A percentile compares a stretch with the other conserved stretches of the same genome.
Evolutionary conservation across 2,888 invertebrate genomes (phyloP).

Genomic region (Drosophila suboccidentalis): DNA sequence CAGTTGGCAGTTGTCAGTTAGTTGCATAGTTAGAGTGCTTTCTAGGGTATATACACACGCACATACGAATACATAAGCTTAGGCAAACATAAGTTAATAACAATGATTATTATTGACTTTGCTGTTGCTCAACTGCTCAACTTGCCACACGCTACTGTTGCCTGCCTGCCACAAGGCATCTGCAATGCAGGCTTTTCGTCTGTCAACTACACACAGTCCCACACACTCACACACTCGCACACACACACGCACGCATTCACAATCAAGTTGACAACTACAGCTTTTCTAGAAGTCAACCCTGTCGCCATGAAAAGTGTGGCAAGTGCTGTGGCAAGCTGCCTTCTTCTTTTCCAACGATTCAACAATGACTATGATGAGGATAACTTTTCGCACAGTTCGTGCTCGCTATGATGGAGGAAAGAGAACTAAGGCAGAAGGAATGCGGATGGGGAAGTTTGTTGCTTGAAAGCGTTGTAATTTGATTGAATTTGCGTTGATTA

Average conservation of each 20-base stretch:
- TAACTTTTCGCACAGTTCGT: slow-evolving; percentile 54
- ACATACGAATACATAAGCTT: slow-evolving; percentile 8
- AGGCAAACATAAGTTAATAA: slow-evolving; percentile 67
- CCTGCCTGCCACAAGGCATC: slow-evolving; percentile 46
- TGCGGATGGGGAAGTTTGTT: slow-evolving; percentile 21
- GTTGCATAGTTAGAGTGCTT: slow-evolving; percentile 50
- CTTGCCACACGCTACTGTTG: slow-evolving; percentile 33
- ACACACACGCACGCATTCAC: slow-evolving; percentile 18
- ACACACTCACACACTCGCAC: slow-evolving; percentile 13
- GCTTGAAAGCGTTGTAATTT: slow-evolving; percentile 74
- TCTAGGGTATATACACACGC: slow-evolving; percentile 15
- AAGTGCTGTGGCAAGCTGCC: slow-evolving; percentile 39
- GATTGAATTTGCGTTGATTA: slow-evolving; percentile 80
- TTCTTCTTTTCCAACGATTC: slow-evolving; percentile 24
- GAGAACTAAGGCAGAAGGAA: too few relatives aligned
- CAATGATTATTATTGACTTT: slow-evolving; percentile 74
- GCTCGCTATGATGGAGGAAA: neutral
- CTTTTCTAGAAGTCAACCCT: slow-evolving; percentile 20
- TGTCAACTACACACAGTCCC: slow-evolving; percentile 30
- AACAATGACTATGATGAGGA: slow-evolving; percentile 53
- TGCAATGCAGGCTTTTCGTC: slow-evolving; percentile 53
- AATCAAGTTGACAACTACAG: slow-evolving; percentile 63
- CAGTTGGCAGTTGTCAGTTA: slow-evolving; percentile 40
- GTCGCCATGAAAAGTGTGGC: slow-evolving; percentile 52
- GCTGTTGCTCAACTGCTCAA: slow-evolving; percentile 34